These are phyloP conservation scores for Tenthredo notha DNA, from an alignment of 2,888 invertebrate genomes.

Conservation along the genomic window DNA sequence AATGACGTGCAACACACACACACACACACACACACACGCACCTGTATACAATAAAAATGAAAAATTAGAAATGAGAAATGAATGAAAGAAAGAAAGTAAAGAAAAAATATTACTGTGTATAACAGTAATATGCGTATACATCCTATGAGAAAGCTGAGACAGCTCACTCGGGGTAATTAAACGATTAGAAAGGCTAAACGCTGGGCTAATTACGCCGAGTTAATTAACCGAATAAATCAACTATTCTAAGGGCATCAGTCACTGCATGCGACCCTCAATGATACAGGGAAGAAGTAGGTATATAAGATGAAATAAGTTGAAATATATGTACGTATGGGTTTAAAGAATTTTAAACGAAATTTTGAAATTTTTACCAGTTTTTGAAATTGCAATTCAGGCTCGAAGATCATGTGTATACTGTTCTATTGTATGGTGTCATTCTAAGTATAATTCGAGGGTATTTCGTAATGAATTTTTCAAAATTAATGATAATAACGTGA, in stretches of 20 bases:
- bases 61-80: background rate
- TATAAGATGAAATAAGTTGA: background rate
- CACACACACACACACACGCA: too few species aligned
- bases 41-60: background rate
- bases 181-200: conserved; percentile 50
- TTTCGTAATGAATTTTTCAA: too few species aligned
- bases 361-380: background rate
- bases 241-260: conserved; percentile 37
- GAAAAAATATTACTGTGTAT: too few species aligned
- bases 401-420: background rate
- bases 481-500: background rate
- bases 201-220: conserved; percentile 37
- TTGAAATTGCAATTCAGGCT: background rate
- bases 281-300: background rate
- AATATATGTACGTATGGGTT: background rate
- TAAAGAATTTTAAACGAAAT: background rate
- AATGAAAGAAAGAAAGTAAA: background rate
- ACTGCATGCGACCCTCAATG: conserved; percentile 29
- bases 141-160: background rate
- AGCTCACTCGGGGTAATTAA: conserved; percentile 43
- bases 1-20: background rate
- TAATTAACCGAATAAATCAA: conserved; percentile 49
- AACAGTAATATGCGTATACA: background rate
- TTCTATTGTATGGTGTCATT: too few species aligned
- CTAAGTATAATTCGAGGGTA: too few species aligned